Evolutionary conservation across 35 echinoderm and acorn worm genomes (phyloP).

Genomic region (Apostichopus japonicus): DNA sequence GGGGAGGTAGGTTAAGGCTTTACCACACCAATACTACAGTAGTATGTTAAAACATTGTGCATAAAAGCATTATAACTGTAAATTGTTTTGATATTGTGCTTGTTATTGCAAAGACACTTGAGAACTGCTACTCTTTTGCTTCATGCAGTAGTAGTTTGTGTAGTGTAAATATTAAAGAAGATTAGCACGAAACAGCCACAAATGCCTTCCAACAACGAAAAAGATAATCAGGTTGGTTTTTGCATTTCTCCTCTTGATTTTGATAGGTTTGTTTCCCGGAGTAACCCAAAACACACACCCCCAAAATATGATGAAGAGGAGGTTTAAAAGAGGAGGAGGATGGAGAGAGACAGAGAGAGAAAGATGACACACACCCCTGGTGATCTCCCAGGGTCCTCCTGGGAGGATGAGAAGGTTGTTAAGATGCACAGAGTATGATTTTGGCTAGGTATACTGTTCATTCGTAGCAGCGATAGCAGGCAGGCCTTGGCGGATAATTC

Average conservation of each 20-base stretch:
- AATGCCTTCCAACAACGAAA: not conserved
- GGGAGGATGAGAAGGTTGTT: not conserved
- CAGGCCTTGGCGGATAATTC: constrained; percentile 14
- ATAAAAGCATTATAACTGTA: too few species aligned
- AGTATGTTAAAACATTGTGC: too few species aligned
- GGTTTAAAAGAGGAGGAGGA: not conserved
- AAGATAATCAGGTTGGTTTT: not conserved
- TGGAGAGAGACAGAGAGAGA: not conserved
- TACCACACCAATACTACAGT: too few species aligned
- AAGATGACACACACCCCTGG: not conserved
- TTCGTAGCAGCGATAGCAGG: constrained; percentile 13
- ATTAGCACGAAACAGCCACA: not conserved
- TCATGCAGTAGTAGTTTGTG: not conserved
- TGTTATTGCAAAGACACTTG: not conserved
- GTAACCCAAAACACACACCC: not conserved
- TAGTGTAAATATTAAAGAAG: not conserved
- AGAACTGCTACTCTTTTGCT: not conserved
- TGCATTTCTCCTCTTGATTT: too few species aligned
- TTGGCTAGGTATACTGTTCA: not conserved
- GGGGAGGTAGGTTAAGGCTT: too few species aligned
- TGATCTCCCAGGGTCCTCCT: not conserved
- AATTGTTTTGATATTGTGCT: not conserved
- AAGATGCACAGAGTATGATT: constrained; percentile 31
- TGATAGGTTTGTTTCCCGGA: not conserved
- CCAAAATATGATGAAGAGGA: not conserved